Evolutionary conservation across 1,140 invertebrate species (phyloP).

Genomic region (Saccostrea cuccullata): DNA sequence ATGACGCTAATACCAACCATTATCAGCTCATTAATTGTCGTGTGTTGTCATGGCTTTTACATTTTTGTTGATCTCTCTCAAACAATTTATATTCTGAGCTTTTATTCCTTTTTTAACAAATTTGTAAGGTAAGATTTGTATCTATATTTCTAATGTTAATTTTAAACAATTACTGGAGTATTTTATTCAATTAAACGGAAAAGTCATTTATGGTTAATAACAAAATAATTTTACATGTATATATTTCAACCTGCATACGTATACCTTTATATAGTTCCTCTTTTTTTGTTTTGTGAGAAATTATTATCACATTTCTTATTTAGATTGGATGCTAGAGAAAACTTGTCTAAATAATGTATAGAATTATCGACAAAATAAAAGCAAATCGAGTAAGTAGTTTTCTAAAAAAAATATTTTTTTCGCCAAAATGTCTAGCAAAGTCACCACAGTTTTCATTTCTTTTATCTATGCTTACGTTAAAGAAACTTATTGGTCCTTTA

Average conservation of each 20-base stretch:
- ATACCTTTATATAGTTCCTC: neutral
- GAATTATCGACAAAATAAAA: constrained; percentile 20
- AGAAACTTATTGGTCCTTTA: no score
- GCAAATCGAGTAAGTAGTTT: neutral
- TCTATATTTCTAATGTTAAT: neutral
- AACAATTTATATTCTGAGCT: neutral
- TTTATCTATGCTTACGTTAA: no score
- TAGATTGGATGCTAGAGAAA: neutral
- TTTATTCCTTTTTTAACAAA: neutral
- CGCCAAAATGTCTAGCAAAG: neutral
- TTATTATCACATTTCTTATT: neutral
- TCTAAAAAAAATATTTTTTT: neutral
- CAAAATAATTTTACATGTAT: neutral
- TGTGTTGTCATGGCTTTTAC: neutral
- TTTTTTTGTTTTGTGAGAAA: no score
- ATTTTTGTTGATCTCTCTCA: neutral
- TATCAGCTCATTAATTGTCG: neutral
- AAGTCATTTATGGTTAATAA: neutral
- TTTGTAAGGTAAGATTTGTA: neutral
- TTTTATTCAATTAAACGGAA: neutral
- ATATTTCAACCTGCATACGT: neutral
- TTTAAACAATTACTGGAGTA: neutral
- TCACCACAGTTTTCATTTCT: no score
- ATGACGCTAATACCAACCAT: neutral
- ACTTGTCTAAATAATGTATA: neutral